These are phyloP conservation scores for Iphiclides podalirius DNA, from an alignment of 2,888 invertebrate genomes.

Conservation along the genomic window DNA sequence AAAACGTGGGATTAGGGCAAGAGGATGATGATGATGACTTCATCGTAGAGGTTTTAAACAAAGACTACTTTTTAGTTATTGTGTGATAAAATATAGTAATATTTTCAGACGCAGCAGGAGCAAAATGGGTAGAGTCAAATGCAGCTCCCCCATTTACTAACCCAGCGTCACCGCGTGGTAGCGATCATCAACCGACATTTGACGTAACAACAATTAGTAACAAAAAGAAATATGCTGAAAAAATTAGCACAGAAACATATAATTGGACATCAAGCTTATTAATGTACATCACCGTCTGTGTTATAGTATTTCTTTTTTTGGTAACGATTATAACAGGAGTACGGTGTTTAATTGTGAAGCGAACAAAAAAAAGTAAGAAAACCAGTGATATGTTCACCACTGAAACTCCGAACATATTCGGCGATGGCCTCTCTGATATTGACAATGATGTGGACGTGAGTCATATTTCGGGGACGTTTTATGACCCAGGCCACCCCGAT, in stretches of 20 bases:
- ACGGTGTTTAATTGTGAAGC: slow-evolving; percentile 49
- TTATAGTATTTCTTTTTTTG: slow-evolving; percentile 26
- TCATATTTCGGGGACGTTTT: slow-evolving; percentile 71
- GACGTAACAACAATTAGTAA: slow-evolving; percentile 13
- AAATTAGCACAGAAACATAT: slow-evolving; percentile 37
- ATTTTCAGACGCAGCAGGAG: slow-evolving; percentile 43
- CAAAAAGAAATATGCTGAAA: neutral
- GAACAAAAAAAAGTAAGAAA: slow-evolving; percentile 51
- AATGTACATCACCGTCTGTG: slow-evolving; percentile 28
- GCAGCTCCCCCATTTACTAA: slow-evolving; percentile 39
- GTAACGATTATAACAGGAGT: slow-evolving; percentile 36
- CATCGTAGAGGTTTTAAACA: too few species aligned
- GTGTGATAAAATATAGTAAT: too few species aligned
- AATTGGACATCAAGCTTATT: slow-evolving; percentile 28
- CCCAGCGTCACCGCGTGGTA: slow-evolving; percentile 37
- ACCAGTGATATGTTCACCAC: slow-evolving; percentile 70
- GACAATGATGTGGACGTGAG: slow-evolving; percentile 69
- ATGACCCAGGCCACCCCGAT: slow-evolving; percentile 69
- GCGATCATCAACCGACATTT: slow-evolving; percentile 5
- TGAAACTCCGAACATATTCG: slow-evolving; percentile 69
- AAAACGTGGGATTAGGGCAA: too few species aligned
- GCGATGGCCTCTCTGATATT: slow-evolving; percentile 63
- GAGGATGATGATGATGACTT: too few species aligned
- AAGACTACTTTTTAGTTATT: too few species aligned
- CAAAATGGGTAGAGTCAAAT: slow-evolving; percentile 53